Percentiles rank a stretch among this genome's conserved stretches.
Evolutionary conservation across 2,113 vertebrate genomes (phyloP).

Genomic region (Cricetomys ansorgei): DNA sequence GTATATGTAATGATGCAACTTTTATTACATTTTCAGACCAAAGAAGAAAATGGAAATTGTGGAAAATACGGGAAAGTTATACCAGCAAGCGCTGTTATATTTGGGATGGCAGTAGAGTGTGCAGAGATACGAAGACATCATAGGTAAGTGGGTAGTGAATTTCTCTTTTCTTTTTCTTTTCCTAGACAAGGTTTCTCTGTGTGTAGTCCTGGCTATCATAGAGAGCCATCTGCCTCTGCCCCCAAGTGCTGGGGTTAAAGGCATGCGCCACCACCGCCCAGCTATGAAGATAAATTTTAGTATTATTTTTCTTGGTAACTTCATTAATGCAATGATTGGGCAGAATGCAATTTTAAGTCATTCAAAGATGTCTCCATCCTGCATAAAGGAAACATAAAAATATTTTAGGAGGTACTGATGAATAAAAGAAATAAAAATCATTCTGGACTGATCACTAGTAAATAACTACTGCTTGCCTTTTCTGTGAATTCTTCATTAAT

Average conservation of each 20-base stretch:
- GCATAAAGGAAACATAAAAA: background rate
- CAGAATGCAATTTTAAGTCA: background rate
- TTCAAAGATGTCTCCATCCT: background rate
- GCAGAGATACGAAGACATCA: constrained; percentile 96
- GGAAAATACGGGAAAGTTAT: constrained; percentile 94
- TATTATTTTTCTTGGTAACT: constrained; percentile 15
- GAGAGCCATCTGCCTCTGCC: too few species aligned
- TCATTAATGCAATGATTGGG: background rate
- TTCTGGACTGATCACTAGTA: background rate
- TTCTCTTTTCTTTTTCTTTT: too few species aligned
- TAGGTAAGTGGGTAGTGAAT: constrained; percentile 88
- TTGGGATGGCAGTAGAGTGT: constrained; percentile 95
- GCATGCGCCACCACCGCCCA: too few species aligned
- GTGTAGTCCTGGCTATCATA: too few species aligned
- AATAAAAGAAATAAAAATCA: constrained; percentile 9
- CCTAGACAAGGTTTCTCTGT: too few species aligned
- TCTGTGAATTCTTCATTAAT: background rate
- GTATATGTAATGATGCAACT: background rate
- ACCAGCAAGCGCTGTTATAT: constrained; percentile 94
- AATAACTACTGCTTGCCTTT: background rate
- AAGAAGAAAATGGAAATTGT: constrained; percentile 76
- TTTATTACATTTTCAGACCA: constrained; percentile 81
- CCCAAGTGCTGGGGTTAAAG: too few species aligned
- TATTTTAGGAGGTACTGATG: background rate
- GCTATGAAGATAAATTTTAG: constrained; percentile 33